Evolutionary conservation across 2,888 invertebrate genomes (phyloP).

Genomic region (Acutogordius australiensis): DNA sequence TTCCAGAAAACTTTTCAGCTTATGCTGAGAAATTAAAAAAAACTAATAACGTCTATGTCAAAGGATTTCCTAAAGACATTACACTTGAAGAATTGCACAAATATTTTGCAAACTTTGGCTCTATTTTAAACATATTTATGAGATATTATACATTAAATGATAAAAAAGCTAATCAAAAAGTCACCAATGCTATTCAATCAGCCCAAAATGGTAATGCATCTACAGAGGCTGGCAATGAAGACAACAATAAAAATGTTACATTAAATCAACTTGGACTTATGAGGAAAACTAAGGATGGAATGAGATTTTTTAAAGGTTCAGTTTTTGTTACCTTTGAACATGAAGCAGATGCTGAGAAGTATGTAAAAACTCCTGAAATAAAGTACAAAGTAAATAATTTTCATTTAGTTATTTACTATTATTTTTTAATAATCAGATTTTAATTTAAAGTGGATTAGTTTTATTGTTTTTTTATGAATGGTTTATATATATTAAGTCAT

Average conservation of each 20-base stretch:
- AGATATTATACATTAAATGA: background rate
- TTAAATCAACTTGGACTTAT: no score
- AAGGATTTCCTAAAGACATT: background rate
- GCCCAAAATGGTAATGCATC: no score
- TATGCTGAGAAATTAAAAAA: background rate
- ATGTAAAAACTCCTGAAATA: background rate
- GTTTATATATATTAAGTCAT: no score
- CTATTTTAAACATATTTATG: background rate
- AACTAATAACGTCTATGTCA: background rate
- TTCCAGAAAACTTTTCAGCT: background rate
- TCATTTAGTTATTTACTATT: no score
- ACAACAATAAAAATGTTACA: no score
- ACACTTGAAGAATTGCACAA: background rate
- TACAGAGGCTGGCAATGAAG: no score
- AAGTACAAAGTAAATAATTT: background rate
- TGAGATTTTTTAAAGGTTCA: background rate
- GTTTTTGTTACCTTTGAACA: slow-evolving; percentile 5
- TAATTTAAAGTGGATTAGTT: no score
- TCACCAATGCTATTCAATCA: background rate
- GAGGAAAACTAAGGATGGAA: no score
- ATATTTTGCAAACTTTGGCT: slow-evolving; percentile 2
- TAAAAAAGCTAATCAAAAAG: no score
- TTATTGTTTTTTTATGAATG: no score
- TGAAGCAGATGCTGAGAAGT: background rate
- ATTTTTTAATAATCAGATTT: no score